Conservation (phyloP, 1,140 invertebrate genomes). For the Drosophila mojavensis region DNA sequence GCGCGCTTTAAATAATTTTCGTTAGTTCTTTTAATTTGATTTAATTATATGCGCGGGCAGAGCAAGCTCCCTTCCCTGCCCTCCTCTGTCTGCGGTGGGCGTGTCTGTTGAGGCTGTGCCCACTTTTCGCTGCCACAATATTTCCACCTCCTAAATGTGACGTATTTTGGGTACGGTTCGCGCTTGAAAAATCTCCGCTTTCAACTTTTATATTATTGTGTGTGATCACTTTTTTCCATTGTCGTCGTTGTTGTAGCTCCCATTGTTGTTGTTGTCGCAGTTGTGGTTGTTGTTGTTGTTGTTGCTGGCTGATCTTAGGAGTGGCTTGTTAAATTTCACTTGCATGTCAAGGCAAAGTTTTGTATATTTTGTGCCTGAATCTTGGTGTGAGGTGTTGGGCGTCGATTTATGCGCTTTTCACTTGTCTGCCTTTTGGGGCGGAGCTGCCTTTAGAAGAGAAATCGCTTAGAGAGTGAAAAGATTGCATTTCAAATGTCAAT, state of each 20-base stretch:
- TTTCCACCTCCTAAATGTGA: constrained; percentile 76
- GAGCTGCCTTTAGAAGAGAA: constrained; percentile 41
- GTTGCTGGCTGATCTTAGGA: constrained; percentile 55
- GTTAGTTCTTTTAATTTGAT: constrained; percentile 74
- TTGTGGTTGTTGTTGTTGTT: constrained; percentile 7
- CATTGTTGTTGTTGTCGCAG: constrained; percentile 5
- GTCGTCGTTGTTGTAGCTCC: constrained; percentile 39
- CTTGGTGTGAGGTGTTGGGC: constrained; percentile 65
- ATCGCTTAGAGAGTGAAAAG: constrained; percentile 27
- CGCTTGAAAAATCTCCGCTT: constrained; percentile 72
- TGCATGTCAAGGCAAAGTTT: constrained; percentile 66
- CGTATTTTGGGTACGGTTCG: constrained; percentile 69
- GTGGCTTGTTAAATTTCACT: constrained; percentile 82
- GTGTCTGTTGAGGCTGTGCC: constrained; percentile 63
- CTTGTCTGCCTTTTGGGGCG: constrained; percentile 61
- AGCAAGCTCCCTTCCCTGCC: constrained; percentile 5
- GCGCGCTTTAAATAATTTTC: constrained; percentile 28
- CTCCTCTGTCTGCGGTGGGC: constrained; percentile 43
- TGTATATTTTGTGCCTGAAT: constrained; percentile 4
- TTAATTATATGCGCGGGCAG: constrained; percentile 76
- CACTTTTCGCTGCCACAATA: constrained; percentile 73
- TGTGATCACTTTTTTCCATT: constrained; percentile 50
- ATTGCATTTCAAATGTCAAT: constrained; percentile 31
- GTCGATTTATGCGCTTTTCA: constrained; percentile 78
- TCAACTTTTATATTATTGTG: constrained; percentile 55